Base-by-base conservation (phyloP, 1,140 invertebrate species). In the Drosophila takahashii region DNA sequence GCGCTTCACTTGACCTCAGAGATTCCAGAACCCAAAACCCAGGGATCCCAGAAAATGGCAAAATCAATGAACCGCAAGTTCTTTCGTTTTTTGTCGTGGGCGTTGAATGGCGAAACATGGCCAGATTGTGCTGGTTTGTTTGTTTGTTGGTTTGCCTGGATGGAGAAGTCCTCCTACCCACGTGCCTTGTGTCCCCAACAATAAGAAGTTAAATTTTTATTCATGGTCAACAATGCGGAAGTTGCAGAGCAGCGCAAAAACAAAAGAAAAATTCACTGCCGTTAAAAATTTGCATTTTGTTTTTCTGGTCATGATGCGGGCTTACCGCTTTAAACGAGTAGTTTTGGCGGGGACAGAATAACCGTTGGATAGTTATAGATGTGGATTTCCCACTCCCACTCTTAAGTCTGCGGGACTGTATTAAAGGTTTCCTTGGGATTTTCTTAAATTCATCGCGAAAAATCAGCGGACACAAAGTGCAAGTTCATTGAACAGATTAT, bases 201-300 rank as follows among this genome's bases (percentile, higher is more conserved):
- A 89, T 83, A 87, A 84, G 76, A 89, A 89, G 64, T 84, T 89
- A 89, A 89, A 89, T 89, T 89, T 89, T 89, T 89, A 89, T 89
- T 89, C 84, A 89, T 89, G 84, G 86, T 77, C 84, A 89, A 84
- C 85, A 89, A 89, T 89, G 84, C 84, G 84, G 84, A 89, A 89
- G 84, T 89, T 89, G 79, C 84, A 80, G 54, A 59, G 58, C 52
- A 59, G 62, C 66, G 62, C 66, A 53, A 77, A 87, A 86, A 77
- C 81, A 81, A 86, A 87, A 81, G 86, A 73, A 87, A 87, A 86
- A 89, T 79, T 71, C 79, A 77, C 72, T 73, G 75, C 53, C 71
- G 62, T 71, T 71, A 51, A 66, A 83, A 78, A 86, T 86, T 87
- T 86, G 83, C 81, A 86, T 86, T 81, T 85, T 61, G 32, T 60